phyloP scores from a whole-genome alignment of 92 coral and sea anemone genomes.

The Blastomussa wellsi region DNA sequence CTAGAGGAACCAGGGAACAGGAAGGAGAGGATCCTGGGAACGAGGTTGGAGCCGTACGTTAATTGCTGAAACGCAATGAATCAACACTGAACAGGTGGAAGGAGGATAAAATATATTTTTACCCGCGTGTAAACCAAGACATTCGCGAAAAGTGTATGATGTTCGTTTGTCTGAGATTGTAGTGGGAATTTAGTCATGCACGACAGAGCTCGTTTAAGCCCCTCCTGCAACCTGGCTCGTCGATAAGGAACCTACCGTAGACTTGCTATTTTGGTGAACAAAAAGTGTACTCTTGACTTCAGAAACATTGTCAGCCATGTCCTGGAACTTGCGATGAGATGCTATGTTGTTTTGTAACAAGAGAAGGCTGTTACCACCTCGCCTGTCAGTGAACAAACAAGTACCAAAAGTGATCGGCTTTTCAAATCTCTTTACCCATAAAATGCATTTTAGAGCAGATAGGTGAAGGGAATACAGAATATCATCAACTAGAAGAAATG shows the following conservation, averaged over 20 bases:
- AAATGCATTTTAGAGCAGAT: not conserved
- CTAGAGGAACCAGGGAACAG: no score
- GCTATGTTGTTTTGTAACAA: constrained; percentile 14
- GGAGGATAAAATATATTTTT: no score
- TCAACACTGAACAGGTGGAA: no score
- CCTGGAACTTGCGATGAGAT: constrained; percentile 63
- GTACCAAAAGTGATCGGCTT: not conserved
- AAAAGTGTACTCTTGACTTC: constrained; percentile 77
- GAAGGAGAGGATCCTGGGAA: no score
- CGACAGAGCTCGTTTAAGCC: no score
- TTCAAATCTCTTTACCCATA: not conserved
- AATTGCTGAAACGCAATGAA: no score
- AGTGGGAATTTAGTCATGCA: no score
- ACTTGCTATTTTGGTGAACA: constrained; percentile 52
- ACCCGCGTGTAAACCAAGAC: no score
- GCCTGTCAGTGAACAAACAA: not conserved
- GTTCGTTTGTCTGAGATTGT: no score
- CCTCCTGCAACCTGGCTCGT: not conserved
- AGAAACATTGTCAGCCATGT: constrained; percentile 70
- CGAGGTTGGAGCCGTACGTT: no score
- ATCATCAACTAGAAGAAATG: not conserved
- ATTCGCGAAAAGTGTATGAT: not conserved
- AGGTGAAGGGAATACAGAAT: not conserved
- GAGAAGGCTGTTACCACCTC: constrained; percentile 13
- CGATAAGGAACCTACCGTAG: constrained; percentile 39